Percentiles rank a stretch among this genome's conserved stretches.
Evolutionary conservation across 1,140 invertebrate genomes (phyloP).

Genomic region (Eubasilissa regina): DNA sequence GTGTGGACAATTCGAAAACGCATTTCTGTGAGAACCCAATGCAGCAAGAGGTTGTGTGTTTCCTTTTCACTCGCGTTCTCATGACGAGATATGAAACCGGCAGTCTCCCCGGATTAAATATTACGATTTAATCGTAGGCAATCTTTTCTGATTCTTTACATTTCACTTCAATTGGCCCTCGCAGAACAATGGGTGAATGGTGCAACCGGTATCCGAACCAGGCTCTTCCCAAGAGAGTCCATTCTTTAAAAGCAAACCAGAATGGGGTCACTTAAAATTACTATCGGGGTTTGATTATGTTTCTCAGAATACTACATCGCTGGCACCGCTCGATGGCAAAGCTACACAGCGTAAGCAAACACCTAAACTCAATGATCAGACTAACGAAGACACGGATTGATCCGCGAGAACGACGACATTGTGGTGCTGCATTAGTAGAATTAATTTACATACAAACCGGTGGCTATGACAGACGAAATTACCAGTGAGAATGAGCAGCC

Average conservation of each 20-base stretch:
- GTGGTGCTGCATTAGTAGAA: background rate
- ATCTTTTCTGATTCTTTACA: constrained; percentile 5
- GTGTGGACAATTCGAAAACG: too few species aligned
- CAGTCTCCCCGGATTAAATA: background rate
- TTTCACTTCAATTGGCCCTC: background rate
- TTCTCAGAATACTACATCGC: background rate
- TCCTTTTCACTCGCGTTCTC: constrained; percentile 17
- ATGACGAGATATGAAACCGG: background rate
- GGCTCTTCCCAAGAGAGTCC: constrained; percentile 19
- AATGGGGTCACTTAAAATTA: background rate
- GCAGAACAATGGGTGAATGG: constrained; percentile 11
- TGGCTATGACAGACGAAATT: constrained; percentile 5
- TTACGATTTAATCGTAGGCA: constrained; percentile 3
- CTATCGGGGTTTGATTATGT: constrained; percentile 4
- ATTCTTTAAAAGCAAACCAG: constrained; percentile 2
- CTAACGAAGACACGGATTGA: background rate
- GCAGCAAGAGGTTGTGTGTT: background rate
- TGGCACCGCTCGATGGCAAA: background rate
- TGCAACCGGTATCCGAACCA: background rate
- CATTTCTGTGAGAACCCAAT: too few species aligned
- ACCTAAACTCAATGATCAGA: background rate
- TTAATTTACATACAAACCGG: background rate
- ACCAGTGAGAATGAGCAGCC: background rate
- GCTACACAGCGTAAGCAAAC: background rate
- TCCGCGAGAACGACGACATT: background rate